phyloP scores from a whole-genome alignment of 1,140 invertebrate genomes.

The Neodiprion lecontei region DNA sequence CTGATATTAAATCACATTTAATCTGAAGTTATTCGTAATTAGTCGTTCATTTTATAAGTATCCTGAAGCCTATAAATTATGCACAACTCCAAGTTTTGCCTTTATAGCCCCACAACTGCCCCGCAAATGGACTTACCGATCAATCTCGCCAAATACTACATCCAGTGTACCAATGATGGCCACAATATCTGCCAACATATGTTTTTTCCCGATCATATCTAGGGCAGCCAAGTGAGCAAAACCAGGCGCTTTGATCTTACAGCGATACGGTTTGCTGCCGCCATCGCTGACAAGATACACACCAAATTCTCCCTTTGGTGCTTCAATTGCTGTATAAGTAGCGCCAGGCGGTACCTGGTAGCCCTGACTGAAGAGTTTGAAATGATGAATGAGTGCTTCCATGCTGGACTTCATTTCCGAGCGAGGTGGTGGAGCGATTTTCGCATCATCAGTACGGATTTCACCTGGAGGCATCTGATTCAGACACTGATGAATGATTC shows the following conservation, averaged over 20 bases:
- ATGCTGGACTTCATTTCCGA: constrained; percentile 98
- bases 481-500: constrained; percentile 95
- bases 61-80: too few species aligned
- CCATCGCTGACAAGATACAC: constrained; percentile 97
- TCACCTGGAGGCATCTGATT: constrained; percentile 98
- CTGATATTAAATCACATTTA: too few species aligned
- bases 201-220: constrained; percentile 85
- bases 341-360: constrained; percentile 94
- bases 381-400: constrained; percentile 99
- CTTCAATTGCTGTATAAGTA: constrained; percentile 96
- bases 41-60: too few species aligned
- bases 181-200: constrained; percentile 94
- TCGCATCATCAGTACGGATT: constrained; percentile 93
- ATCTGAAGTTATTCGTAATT: too few species aligned
- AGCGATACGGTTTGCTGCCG: constrained; percentile 91
- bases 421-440: constrained; percentile 89
- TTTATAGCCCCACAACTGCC: background rate
- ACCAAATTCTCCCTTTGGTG: constrained; percentile 98
- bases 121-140: constrained; percentile 73
- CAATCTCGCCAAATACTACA: constrained; percentile 96
- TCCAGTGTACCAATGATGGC: constrained; percentile 95
- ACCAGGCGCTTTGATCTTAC: constrained; percentile 97
- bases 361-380: constrained; percentile 97
- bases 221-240: constrained; percentile 92
- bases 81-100: too few species aligned